Base-by-base conservation (phyloP, 1,140 invertebrate species). In the Pogonomyrmex barbatus region DNA sequence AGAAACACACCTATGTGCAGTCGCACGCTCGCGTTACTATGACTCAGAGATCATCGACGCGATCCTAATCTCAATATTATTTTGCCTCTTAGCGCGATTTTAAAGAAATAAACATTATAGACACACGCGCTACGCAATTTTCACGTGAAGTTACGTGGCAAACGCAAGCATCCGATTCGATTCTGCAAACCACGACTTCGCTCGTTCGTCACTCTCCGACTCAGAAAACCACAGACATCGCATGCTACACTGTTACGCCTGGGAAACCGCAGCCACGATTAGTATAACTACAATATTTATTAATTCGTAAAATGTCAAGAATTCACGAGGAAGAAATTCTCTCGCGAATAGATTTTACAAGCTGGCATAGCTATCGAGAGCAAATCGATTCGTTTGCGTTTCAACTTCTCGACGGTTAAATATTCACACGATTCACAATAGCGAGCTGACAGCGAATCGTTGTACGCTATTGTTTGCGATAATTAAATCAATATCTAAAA, bases 1-100 rank as follows among this genome's bases (percentile, higher is more conserved):
- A 63, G 73, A 83, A 83, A 86, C 88, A 88, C 88, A 79, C 83
- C 88, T 89, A 88, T 70, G 47, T 33, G 56, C 47, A 75, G 36
- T 36, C n/a, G 62, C 47, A 33, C 47, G 62, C 45, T 81, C 56
- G 50, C 47, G 50, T 47, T 83, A 56, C 70, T 84, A 84, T 82
- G 70, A 88, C 70, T 87, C 85, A 73, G 85, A 87, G 76, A 87
- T 88, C 75, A 63, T 63, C 67, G 75, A 65, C 36, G 58, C 85
- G 85, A 88, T 87, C 56, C 60, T 71, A 75, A 88, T 87, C 85
- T 87, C 67, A 33, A 33, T 42, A 73, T 87, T 84, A 47, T 87
- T 88, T 88, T 56, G 45, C 67, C 60, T 42, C n/a, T 81, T 54
- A 65, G 36, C 63, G 14, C 17, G 30, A 14, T 33, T 76, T 71